A percentile compares a stretch with the other conserved stretches of the same genome.
These are phyloP conservation scores for Seira ritae DNA, from an alignment of 2,888 invertebrate species.

Conservation along the genomic window DNA sequence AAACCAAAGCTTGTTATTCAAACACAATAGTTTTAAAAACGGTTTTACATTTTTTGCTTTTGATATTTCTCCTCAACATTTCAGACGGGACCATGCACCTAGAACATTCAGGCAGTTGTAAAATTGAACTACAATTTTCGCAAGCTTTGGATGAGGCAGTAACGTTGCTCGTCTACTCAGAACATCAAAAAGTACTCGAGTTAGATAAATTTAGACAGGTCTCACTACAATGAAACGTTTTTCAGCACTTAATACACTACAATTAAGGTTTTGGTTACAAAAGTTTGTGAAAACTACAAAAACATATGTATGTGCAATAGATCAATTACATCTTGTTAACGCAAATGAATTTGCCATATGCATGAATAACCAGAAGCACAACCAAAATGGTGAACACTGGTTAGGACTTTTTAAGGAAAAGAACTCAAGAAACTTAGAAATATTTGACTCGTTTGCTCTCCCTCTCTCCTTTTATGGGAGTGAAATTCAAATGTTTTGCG, in stretches of 20 bases:
- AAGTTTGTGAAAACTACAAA: background rate
- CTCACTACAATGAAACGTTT: slow-evolving; percentile 43
- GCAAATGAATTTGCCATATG: slow-evolving; percentile 15
- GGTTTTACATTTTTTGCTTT: slow-evolving; percentile 53
- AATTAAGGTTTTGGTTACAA: slow-evolving; percentile 33
- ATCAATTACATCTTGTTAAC: background rate
- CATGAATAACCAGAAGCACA: slow-evolving; percentile 31
- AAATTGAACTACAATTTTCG: slow-evolving; percentile 50
- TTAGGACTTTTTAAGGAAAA: background rate
- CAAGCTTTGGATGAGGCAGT: slow-evolving; percentile 46
- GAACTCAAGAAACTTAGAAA: slow-evolving; percentile 5
- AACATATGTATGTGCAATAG: slow-evolving; percentile 35
- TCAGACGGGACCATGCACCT: slow-evolving; percentile 36
- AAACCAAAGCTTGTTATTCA: slow-evolving; percentile 33
- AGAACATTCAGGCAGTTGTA: slow-evolving; percentile 45
- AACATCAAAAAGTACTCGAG: slow-evolving; percentile 53
- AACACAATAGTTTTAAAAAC: background rate
- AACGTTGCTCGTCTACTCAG: slow-evolving; percentile 54
- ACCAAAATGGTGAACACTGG: slow-evolving; percentile 40
- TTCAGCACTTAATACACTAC: slow-evolving; percentile 23
- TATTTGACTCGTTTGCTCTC: slow-evolving; percentile 46
- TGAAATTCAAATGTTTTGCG: background rate
- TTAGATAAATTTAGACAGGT: slow-evolving; percentile 55
- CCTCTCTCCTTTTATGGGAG: slow-evolving; percentile 23
- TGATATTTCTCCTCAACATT: slow-evolving; percentile 41